Base-by-base conservation (phyloP, 2,888 invertebrate species). In the Sarcophaga subvicina region DNA sequence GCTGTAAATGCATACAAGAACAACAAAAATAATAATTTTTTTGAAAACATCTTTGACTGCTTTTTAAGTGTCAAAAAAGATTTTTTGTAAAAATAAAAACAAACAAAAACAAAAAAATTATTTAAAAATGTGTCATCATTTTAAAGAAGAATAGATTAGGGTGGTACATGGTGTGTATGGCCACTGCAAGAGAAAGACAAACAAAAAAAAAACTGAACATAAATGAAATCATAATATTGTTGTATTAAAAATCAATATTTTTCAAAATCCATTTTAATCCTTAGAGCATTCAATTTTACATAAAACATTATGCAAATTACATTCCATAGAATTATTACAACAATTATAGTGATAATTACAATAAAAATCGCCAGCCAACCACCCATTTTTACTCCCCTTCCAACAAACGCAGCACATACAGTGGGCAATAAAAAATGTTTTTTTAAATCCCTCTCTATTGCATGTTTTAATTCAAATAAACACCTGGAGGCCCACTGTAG, bases 51-150 rank as follows among this genome's bases (percentile, higher is more conserved):
- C 59, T 84, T 80, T 84, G 75, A 66, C 70, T 80, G 84, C 63
- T 84, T 70, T 73, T 84, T 75, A 80, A 76, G 70, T 80, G 84
- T 76, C 76, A 76, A 69, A 76, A 69, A 64, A 47, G 47, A 59
- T 72, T 54, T 54, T 1, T 54, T 78, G 62, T 66, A 45, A 37
- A 69, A 79, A 80, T 70, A 80, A 80, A 75, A 75, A 27, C 20
- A 54, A 73, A 64, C 14, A 49, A 49, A 0, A 45, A 37, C 63
- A 78, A 84, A 75, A 80, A 84, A 75, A 80, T 20, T 27, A 54
- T 69, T 59, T 49, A 14, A 54, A 67, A 22, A n/a, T 76, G n/a
- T 82, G 37, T 69, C 62, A 75, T 54, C 12, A 37, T 17, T 27
- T 25, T 10, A 10, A 37, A 37, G 37, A 37, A 37, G 37, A 37